Evolutionary conservation across 2,113 vertebrate genomes (phyloP), one percentile per base, ranked within the genome.

Genomic region (Nematolebias whitei): DNA sequence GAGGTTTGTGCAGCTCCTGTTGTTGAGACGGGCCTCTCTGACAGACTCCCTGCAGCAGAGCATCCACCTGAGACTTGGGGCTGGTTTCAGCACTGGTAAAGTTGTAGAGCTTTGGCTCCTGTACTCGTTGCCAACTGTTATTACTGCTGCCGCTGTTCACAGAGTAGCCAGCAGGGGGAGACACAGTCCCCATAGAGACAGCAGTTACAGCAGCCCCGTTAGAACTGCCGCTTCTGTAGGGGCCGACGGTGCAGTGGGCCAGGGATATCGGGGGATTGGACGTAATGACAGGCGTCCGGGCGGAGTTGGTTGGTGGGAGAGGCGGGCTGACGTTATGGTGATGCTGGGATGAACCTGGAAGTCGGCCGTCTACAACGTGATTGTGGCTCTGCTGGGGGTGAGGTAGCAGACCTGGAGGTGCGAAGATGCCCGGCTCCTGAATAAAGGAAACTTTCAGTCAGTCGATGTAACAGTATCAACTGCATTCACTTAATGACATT

Each of bases 371-470:
- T 45, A 68, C 13, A 39, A 76, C 51, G 68, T 76, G 89, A 82
- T 86, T 90, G 84, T 86, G 88, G 77, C 76, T 87, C 70, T 87
- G 87, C 79, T 87, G 89, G 84, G 81, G 85, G 87, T 91, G 90
- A 91, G 93, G 81, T 83, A 89, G 85, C 84, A 83, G 80, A 38
- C 82, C 84, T 65, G 71, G 66, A 76, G 80, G 73, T 60, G 75
- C 71, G 84, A 85, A 89, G 59, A 76, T 61, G 65, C 70, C 68
- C 1, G 83, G 80, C 41, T 89, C 89, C 91, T 94, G 32, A 26
- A 69, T 61, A 79, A 12, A 71, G 0, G 71, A 66, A 1, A 53
- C 15, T 23, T 51, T 67, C 15, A 24, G 15, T 70, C 12, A 66
- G 9, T 39, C 12, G 15, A 59, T 15, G 40, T 13, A 32, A 41